These are phyloP conservation scores for Polyergus mexicanus DNA, from an alignment of 1,140 invertebrate species.

Conservation along the genomic window DNA sequence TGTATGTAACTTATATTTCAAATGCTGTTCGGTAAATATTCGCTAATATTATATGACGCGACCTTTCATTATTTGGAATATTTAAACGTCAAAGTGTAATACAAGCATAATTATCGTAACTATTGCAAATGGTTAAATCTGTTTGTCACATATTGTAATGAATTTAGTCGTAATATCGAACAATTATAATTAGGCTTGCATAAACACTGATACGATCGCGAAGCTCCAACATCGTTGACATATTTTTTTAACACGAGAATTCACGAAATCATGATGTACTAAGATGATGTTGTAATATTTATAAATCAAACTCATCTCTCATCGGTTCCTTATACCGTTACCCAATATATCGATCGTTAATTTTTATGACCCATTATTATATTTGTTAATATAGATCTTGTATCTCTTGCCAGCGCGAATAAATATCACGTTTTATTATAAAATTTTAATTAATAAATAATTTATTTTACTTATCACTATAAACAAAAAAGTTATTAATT, in stretches of 20 bases:
- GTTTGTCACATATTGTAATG: conserved; percentile 52
- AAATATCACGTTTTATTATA: not conserved
- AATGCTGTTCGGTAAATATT: conserved; percentile 22
- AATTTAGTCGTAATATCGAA: conserved; percentile 49
- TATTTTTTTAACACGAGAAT: conserved; percentile 41
- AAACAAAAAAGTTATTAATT: no score
- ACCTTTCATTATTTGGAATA: conserved; percentile 52
- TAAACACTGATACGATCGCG: conserved; percentile 33
- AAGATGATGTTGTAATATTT: conserved; percentile 24
- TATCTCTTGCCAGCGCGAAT: not conserved
- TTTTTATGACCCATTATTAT: not conserved
- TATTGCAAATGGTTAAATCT: conserved; percentile 59
- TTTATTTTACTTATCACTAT: not conserved
- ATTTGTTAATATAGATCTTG: not conserved
- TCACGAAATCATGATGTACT: not conserved
- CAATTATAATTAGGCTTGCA: conserved; percentile 52
- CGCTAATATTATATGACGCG: conserved; percentile 29
- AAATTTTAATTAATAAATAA: no score
- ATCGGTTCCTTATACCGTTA: not conserved
- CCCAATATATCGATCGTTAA: not conserved
- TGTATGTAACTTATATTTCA: conserved; percentile 12
- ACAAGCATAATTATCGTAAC: conserved; percentile 54
- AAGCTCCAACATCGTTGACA: not conserved
- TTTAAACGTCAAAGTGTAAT: conserved; percentile 58
- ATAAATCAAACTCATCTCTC: conserved; percentile 8